Base-by-base conservation (phyloP, 1,140 invertebrate species). In the Lepidurus couesii region DNA sequence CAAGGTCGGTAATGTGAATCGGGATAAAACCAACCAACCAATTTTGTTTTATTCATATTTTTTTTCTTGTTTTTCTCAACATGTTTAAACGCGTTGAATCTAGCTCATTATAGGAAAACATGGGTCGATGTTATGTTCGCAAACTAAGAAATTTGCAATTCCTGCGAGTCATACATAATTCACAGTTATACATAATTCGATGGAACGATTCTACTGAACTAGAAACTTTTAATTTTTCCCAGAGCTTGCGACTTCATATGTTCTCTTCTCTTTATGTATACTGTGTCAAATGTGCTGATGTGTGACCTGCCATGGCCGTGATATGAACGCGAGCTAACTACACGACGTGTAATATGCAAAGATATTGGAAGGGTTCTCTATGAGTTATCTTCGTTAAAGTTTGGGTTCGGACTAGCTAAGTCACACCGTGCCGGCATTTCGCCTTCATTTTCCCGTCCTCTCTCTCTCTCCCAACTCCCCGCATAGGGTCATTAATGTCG, bases 401-500 rank as follows among this genome's bases (percentile, higher is more conserved):
- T 65, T 65, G 53, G 34, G 53, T 65, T 65, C 21, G 21, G 16
- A 65, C 21, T 65, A 65, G 53, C 53, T 65, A 65, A 13, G 53
- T 65, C 13, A 34, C 34, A 21, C 53, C 53, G n/a, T 65, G 16
- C 9, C 53, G 21, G 53, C 21, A 13, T 65, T 65, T 16, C 3
- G 34, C 16, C 53, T 65, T 65, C 16, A 65, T 65, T 65, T 65
- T 21, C 53, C 53, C 53, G 53, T 65, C 16, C 53, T 65, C 21
- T 7, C 2, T 7, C 2, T 34, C 34, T 34, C 34, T 34, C 34
- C 34, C 53, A 21, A 21, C 53, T 65, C 53, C 53, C 53, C 21
- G 53, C 13, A 65, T n/a, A 65, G 53, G 53, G 53, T 65, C 53
- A 65, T 65, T 65, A 65, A 65, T 65, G 53, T 65, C 53, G 53